These are phyloP conservation scores for Eleginops maclovinus DNA, from an alignment of 2,113 vertebrate genomes.

Conservation along the genomic window DNA sequence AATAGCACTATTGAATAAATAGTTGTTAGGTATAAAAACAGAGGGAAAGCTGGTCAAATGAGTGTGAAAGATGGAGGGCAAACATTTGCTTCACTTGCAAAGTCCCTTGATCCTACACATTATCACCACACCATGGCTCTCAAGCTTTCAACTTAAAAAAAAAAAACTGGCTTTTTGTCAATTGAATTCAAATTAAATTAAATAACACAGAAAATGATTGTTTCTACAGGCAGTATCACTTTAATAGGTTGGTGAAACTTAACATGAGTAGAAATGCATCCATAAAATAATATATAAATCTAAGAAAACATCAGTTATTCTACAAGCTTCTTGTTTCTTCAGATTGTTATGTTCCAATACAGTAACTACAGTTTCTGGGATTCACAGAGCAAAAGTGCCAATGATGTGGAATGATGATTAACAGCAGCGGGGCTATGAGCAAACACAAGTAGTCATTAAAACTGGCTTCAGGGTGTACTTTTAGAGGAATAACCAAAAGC, in stretches of 20 bases:
- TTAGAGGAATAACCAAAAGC: slow-evolving; percentile 18
- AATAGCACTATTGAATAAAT: too few relatives aligned
- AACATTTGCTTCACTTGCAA: neutral
- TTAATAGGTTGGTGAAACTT: neutral
- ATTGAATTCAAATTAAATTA: too few relatives aligned
- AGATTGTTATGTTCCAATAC: neutral
- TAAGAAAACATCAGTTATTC: neutral
- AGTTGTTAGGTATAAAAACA: neutral
- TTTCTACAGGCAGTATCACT: neutral
- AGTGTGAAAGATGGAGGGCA: neutral
- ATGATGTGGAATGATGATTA: slow-evolving; percentile 21
- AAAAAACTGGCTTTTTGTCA: neutral
- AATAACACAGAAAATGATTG: neutral
- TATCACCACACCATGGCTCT: neutral
- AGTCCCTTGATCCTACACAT: neutral
- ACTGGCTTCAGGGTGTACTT: slow-evolving; percentile 40
- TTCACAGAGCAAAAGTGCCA: neutral
- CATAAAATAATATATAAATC: neutral
- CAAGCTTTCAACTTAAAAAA: neutral
- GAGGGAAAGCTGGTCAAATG: neutral
- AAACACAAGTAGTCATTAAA: slow-evolving; percentile 40
- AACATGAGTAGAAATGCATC: neutral
- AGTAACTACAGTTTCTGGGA: slow-evolving; percentile 5
- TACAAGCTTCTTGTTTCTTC: neutral
- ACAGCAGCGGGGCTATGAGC: slow-evolving; percentile 2